Evolutionary conservation across 2,113 vertebrate genomes (phyloP), one percentile per base, ranked within the genome.

Genomic region (Erythrolamprus reginae): DNA sequence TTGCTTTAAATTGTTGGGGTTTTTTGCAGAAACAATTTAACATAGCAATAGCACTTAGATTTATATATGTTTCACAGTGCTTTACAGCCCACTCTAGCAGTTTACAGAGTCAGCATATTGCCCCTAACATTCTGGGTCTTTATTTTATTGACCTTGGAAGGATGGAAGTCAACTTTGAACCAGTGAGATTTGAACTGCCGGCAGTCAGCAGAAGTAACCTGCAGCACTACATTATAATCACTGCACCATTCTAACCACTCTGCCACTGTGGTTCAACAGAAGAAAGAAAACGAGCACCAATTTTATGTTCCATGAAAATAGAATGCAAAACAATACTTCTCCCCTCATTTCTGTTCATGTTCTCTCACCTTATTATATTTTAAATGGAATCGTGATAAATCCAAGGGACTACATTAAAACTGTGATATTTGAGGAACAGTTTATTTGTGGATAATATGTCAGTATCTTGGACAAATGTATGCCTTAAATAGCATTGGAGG

Each of bases 231-330:
- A 55, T 4, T 55, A 17, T 55, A 55, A 55, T 4, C 53, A 55
- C 19, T 55, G 53, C 15, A 13, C 51, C 51, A 55, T 5, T 55
- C 53, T 55, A 23, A 55, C 19, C 53, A 55, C 19, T 55, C 19
- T 55, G 53, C 53, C 5, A 55, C 19, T 2, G 2, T 55, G 53
- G 19, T 5, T 23, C 53, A 55, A 23, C 21, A 82, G 82, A 48
- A 70, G 28, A 88, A 90, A 88, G 48, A 90, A 90, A 88, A 92
- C 10, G 50, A 90, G n/a, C 42, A 85, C 33, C 88, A 90, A 83
- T 48, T 53, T 92, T 91, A 91, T 91, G 61, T 90, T 88, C 8
- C 52, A 61, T n/a, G 55, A 82, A 84, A 88, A 53, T n/a, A 38
- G 47, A 83, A 86, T 47, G 13, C 53, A 8, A 42, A 88, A 48